A percentile compares a stretch with the other conserved stretches of the same genome.
phyloP scores from a whole-genome alignment of 2,113 vertebrate genomes.

The Phyllostomus discolor region DNA sequence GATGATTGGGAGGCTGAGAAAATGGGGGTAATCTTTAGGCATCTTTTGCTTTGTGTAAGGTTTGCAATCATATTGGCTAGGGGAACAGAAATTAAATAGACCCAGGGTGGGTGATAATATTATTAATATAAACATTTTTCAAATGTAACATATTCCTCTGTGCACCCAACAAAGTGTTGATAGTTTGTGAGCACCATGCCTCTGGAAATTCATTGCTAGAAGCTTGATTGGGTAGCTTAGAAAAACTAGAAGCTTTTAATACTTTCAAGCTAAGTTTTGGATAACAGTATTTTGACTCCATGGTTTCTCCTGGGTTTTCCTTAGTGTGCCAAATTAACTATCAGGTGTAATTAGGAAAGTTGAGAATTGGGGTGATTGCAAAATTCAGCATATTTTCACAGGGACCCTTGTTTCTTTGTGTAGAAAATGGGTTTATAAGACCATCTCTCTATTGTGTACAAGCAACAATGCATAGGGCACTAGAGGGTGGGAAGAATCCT shows the following conservation, averaged over 20 bases:
- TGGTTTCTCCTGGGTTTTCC: constrained; percentile 59
- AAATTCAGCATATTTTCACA: constrained; percentile 39
- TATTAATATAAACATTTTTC: constrained; percentile 44
- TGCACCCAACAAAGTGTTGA: constrained; percentile 36
- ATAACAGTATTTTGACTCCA: constrained; percentile 51
- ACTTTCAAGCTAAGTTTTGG: constrained; percentile 46
- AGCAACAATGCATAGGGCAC: not conserved
- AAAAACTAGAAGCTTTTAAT: constrained; percentile 61
- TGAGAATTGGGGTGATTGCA: constrained; percentile 49
- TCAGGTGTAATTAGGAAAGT: constrained; percentile 58
- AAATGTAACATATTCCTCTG: constrained; percentile 33
- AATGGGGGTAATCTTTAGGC: constrained; percentile 48
- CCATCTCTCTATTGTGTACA: not conserved
- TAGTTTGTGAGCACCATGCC: not conserved
- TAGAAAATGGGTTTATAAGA: not conserved
- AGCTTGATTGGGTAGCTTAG: constrained; percentile 58
- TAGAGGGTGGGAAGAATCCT: not conserved
- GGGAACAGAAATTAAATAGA: constrained; percentile 24
- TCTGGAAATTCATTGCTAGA: constrained; percentile 50
- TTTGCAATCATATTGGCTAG: constrained; percentile 20
- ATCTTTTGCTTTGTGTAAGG: constrained; percentile 42
- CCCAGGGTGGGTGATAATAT: not conserved
- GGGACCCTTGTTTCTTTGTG: not conserved
- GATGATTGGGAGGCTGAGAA: constrained; percentile 9
- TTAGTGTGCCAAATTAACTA: constrained; percentile 66